These are phyloP conservation scores for Aspidapion aeneum DNA, from an alignment of 2,888 invertebrate genomes.

Conservation along the genomic window DNA sequence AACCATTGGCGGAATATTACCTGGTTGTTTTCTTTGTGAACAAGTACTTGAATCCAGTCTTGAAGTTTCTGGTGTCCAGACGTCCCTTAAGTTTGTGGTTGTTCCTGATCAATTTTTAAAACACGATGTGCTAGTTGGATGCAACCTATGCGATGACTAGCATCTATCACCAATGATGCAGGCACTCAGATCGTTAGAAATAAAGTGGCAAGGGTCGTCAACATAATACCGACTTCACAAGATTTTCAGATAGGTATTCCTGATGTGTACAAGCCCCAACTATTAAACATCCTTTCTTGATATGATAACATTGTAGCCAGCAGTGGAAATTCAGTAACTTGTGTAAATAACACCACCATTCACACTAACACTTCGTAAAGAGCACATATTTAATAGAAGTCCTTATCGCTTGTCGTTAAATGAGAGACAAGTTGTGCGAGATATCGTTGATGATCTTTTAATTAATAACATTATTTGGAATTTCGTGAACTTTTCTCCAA, in stretches of 20 bases:
- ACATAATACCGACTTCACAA: background rate
- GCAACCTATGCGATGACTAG: conserved; percentile 16
- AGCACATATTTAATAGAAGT: no score
- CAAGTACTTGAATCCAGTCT: background rate
- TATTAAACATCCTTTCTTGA: conserved; percentile 5
- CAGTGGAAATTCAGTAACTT: conserved; percentile 8
- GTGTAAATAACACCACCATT: conserved; percentile 16
- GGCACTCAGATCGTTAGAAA: no score
- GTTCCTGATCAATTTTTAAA: conserved; percentile 5
- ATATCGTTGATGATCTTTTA: no score
- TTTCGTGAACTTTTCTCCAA: no score
- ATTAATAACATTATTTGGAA: background rate
- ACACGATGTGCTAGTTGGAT: conserved; percentile 4
- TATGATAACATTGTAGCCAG: conserved; percentile 7
- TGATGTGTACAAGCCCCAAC: background rate
- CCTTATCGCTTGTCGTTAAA: no score
- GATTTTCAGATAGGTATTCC: conserved; percentile 11
- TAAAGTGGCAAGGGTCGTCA: conserved; percentile 1
- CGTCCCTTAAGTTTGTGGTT: conserved; percentile 1
- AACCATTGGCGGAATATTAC: conserved; percentile 9
- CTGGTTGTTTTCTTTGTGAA: conserved; percentile 15
- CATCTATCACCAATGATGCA: conserved; percentile 2
- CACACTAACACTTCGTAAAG: conserved; percentile 14
- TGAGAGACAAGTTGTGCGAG: no score
- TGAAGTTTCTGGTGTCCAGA: conserved; percentile 1